A percentile compares a stretch with the other conserved stretches of the same genome.
Conservation (phyloP, 2,797 vertebrate genomes). For the Phataginus tetradactyla region DNA sequence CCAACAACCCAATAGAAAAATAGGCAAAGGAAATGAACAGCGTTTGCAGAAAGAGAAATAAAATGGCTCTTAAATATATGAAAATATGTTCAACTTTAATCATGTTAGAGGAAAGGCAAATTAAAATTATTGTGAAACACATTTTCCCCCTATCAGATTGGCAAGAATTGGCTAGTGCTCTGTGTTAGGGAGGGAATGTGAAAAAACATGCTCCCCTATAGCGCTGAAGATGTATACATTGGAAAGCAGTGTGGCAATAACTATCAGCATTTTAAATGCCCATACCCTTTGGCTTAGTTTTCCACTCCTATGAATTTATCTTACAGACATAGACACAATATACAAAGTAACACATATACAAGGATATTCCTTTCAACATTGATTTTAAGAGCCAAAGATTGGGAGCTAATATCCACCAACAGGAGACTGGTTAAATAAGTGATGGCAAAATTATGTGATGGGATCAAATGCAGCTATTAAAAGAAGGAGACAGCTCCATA, state of each 20-base stretch:
- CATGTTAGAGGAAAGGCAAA: background rate
- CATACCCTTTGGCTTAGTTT: background rate
- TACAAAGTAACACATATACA: background rate
- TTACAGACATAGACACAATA: background rate
- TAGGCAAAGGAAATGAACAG: conserved; percentile 11
- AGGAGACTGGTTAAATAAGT: background rate
- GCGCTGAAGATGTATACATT: background rate
- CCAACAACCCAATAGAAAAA: background rate
- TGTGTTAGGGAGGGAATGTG: background rate
- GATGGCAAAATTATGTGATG: background rate
- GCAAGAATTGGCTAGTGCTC: background rate
- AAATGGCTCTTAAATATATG: background rate
- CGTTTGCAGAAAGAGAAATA: background rate
- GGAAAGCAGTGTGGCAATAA: background rate
- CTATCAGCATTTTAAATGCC: background rate
- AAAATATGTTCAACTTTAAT: background rate
- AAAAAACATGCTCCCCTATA: background rate
- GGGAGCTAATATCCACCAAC: background rate
- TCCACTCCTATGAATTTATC: background rate
- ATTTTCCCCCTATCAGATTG: background rate
- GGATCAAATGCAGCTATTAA: background rate
- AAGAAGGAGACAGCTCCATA: background rate
- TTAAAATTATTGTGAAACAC: background rate
- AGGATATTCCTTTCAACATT: background rate
- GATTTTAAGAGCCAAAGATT: background rate